phyloP scores from a whole-genome alignment of 2,113 vertebrate genomes.

The Ophthalmolycus amberensis region DNA sequence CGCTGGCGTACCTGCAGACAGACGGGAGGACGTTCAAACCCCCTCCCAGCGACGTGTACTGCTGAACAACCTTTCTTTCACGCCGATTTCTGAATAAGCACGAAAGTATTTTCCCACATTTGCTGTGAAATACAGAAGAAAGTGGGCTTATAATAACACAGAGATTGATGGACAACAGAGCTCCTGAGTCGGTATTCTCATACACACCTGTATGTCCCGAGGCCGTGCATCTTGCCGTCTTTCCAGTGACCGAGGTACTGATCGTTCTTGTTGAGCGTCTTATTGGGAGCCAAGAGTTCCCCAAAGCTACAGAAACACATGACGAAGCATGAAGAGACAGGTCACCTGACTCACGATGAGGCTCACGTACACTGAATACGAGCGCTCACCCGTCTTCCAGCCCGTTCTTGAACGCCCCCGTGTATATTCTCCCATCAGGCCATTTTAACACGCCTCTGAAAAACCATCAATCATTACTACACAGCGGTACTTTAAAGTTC shows the following conservation, averaged over 20 bases:
- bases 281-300: slow-evolving; percentile 90
- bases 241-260: slow-evolving; percentile 95
- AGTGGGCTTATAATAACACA: too few species aligned
- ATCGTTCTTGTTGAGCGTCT: slow-evolving; percentile 89
- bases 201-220: slow-evolving; percentile 88
- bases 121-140: too few species aligned
- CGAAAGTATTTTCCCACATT: too few species aligned
- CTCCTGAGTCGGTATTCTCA: too few species aligned
- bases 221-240: slow-evolving; percentile 95
- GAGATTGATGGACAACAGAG: too few species aligned
- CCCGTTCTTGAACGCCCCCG: slow-evolving; percentile 92
- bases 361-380: neutral
- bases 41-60: too few species aligned
- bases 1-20: slow-evolving; percentile 88
- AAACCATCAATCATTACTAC: neutral
- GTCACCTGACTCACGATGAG: too few species aligned
- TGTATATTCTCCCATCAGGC: slow-evolving; percentile 93
- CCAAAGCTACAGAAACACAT: slow-evolving; percentile 85
- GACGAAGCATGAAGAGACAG: neutral
- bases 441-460: slow-evolving; percentile 92
- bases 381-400: slow-evolving; percentile 93
- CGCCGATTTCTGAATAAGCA: too few species aligned
- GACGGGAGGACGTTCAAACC: too few species aligned
- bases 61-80: too few species aligned
- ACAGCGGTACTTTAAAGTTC: neutral